Base-by-base conservation (phyloP, 1,140 invertebrate species). In the Metaphire vulgaris region DNA sequence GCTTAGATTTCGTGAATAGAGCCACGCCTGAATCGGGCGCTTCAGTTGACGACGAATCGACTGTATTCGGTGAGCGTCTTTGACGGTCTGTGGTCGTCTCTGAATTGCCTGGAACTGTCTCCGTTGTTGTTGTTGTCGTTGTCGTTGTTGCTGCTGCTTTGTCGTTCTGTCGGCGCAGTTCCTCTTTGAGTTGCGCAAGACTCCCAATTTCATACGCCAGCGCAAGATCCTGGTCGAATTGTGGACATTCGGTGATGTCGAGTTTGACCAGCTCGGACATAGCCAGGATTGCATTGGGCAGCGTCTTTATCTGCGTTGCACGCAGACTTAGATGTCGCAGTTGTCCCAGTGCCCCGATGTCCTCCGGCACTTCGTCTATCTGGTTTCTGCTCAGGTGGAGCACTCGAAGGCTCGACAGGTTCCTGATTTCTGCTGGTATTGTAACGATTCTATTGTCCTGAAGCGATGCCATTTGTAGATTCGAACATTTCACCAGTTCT, bases 321-420 rank as follows among this genome's bases (percentile, higher is more conserved):
- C 33, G 31, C 32, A 71, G n/a, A 31, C 32, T 33, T 6, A 71
- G 28, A n/a, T 71, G 69, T 71, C 33, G 31, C 6, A 71, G 32
- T n/a, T 26, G 14, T 15, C n/a, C 33, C n/a, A 71, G 32, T 31
- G 31, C 26, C 26, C 14, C 26, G 26, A 71, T 71, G 31, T 71
- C 69, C 26, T 29, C 0, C 0, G 69, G 69, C 26, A 71, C 33
- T 29, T 14, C 29, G 6, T 29, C 26, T 26, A 71, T 71, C 6
- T 71, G 30, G 69, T 71, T 71, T n/a, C 0, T 32, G 33, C 30
- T 32, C 28, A 71, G 16, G 2, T 30, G 28, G 28, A 71, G 69
- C 14, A 32, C 31, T n/a, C n/a, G 31, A n/a, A 71, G 33, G 32
- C 32, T 71, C n/a, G 31, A 26, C 33, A 71, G 69, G 26, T 31